These are phyloP conservation scores for Acronicta leporina DNA, from an alignment of 2,888 invertebrate genomes.

Conservation along the genomic window DNA sequence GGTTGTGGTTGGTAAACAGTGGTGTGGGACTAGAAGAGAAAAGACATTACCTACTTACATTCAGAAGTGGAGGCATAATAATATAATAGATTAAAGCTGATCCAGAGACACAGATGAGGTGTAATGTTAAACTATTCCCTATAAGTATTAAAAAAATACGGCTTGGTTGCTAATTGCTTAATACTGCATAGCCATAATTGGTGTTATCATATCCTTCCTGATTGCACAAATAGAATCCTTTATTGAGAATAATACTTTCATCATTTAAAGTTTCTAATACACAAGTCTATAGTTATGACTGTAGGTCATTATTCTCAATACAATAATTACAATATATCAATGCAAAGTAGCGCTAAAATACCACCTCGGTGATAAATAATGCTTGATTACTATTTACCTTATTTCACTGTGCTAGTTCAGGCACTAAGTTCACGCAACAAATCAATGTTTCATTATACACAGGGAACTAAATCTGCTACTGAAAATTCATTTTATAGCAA, in stretches of 20 bases:
- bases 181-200: constrained; percentile 41
- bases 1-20: no score
- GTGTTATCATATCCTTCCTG: constrained; percentile 47
- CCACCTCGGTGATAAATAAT: constrained; percentile 37
- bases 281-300: not conserved
- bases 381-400: constrained; percentile 53
- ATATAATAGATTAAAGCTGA: not conserved
- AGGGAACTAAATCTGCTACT: constrained; percentile 20
- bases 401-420: constrained; percentile 41
- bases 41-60: no score
- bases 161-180: constrained; percentile 37
- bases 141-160: constrained; percentile 11
- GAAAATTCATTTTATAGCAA: constrained; percentile 47
- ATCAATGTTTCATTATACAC: constrained; percentile 43
- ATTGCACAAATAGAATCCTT: constrained; percentile 28
- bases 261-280: constrained; percentile 6
- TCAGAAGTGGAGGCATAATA: not conserved
- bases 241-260: constrained; percentile 3
- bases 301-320: constrained; percentile 6
- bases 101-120: no score
- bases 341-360: constrained; percentile 29
- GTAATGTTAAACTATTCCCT: no score
- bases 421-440: constrained; percentile 25
- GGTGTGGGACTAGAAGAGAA: no score
- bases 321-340: constrained; percentile 1